Base-by-base conservation (phyloP, 2,888 invertebrate genomes). In the Parnassius glacialis region DNA sequence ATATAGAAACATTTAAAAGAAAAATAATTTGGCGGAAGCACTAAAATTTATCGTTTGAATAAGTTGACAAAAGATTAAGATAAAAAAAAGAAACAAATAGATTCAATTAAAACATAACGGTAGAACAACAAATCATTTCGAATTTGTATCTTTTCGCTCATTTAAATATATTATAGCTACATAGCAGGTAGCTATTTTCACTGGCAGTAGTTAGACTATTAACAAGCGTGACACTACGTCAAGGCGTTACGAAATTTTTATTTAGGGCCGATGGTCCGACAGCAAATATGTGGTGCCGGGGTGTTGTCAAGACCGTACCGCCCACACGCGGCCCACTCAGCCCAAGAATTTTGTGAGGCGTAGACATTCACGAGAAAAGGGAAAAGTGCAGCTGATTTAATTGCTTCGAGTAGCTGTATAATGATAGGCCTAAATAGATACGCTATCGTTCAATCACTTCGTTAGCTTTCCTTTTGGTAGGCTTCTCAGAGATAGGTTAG, bases 321-420 rank as follows among this genome's bases (percentile, higher is more conserved):
- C 78, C 79, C 71, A 79, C 80, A 55, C 57, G 11, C 61, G 59
- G 67, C 69, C 70, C 70, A 72, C 79, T 65, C 68, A 12, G 51
- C 12, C 51, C 54, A 41, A 42, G 34, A 43, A 48, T 69, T 68
- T 68, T 62, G 70, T 65, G 67, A 70, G 59, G 57, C 63, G 66
- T 67, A 66, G 64, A 67, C 67, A 65, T 66, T 71, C 64, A 62
- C 51, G 41, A 51, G 43, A 34, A 13, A 9, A 61, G 62, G 68
- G 68, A 71, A 73, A 71, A 73, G 71, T 70, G 54, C 47, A 48
- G 52, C 62, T 52, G 59, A 66, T 64, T 69, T 68, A 68, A 70
- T 70, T 70, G 65, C 63, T 62, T 59, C 62, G 63, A 65, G 47
- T 47, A 41, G 25, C 25, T 13, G 25, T 41, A 48, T 16, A n/a